Percentiles rank a stretch among this genome's conserved stretches.
phyloP scores from a whole-genome alignment of 2,797 vertebrate genomes.

The Macropus fuliginosus region DNA sequence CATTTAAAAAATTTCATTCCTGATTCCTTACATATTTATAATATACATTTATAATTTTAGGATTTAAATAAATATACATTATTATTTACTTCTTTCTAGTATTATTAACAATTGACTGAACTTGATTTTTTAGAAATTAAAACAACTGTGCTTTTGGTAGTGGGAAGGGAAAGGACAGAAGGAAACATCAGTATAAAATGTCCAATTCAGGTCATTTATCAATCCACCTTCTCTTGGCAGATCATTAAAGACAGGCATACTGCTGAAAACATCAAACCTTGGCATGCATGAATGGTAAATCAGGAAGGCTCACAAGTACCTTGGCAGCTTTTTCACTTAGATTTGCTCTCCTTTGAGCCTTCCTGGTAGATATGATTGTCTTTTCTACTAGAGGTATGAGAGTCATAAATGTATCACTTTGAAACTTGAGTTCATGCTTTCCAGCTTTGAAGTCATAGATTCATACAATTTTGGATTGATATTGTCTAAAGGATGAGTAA shows the following conservation, averaged over 20 bases:
- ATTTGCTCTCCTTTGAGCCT: not conserved
- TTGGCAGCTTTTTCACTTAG: not conserved
- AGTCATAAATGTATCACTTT: not conserved
- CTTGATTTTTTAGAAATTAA: not conserved
- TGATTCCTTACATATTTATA: not conserved
- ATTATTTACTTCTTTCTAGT: not conserved
- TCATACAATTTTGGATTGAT: not conserved
- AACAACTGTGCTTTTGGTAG: not conserved
- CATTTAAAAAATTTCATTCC: not conserved
- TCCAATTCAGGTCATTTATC: conserved; percentile 1
- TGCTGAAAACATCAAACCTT: not conserved
- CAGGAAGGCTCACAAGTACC: not conserved
- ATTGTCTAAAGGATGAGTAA: not conserved
- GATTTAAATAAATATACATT: not conserved
- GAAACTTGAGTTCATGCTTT: not conserved
- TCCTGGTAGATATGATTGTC: not conserved
- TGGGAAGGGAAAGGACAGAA: not conserved
- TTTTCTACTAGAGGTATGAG: not conserved
- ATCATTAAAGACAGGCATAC: not conserved
- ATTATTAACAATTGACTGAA: not conserved
- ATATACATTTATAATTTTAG: not conserved
- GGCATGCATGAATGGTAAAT: not conserved
- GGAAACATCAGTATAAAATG: not conserved
- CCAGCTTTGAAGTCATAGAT: not conserved
- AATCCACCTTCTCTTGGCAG: not conserved